Evolutionary conservation across 2,797 vertebrate genomes (phyloP).

Genomic region (Spatula versicolor): DNA sequence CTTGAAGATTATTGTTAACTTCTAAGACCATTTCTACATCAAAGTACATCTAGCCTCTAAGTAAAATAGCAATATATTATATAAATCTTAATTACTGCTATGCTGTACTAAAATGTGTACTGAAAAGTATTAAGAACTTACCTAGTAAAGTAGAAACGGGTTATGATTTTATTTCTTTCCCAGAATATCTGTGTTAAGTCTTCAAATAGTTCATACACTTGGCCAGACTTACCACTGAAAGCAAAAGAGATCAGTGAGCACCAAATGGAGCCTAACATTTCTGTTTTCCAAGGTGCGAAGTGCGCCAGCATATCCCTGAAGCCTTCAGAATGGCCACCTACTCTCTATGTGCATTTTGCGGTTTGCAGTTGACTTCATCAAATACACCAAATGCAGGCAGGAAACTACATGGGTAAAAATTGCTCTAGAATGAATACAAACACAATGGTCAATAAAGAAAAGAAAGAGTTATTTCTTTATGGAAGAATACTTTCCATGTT

Average conservation of each 20-base stretch:
- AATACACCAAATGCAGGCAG: not conserved
- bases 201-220: not conserved
- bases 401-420: not conserved
- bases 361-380: fast-evolving
- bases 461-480: not conserved
- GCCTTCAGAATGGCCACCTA: fast-evolving
- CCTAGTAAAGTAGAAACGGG: not conserved
- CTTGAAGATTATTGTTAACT: not conserved
- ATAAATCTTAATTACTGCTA: not conserved
- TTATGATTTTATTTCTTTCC: not conserved
- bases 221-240: not conserved
- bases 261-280: not conserved
- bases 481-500: not conserved
- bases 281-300: not conserved
- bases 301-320: not conserved
- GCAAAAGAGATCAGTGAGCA: not conserved
- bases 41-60: not conserved
- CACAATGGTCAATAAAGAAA: not conserved
- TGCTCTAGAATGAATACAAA: not conserved
- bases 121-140: not conserved
- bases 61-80: not conserved
- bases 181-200: not conserved
- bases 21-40: not conserved
- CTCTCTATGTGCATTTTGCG: not conserved
- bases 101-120: not conserved